phyloP scores from a whole-genome alignment of 2,113 vertebrate species.

The Erinaceus europaeus region DNA sequence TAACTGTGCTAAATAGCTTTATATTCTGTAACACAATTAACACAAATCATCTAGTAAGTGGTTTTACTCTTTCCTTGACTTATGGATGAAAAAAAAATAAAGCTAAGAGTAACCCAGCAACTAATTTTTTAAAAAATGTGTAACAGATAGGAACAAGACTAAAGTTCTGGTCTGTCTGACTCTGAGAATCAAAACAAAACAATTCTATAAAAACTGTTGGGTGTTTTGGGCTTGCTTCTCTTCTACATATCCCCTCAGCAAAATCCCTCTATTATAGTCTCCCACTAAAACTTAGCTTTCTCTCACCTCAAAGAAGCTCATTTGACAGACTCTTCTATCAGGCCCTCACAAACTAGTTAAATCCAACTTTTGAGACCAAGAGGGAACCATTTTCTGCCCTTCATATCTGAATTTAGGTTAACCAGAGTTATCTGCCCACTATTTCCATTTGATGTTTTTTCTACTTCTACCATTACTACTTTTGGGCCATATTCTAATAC shows the following conservation, averaged over 20 bases:
- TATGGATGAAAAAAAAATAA: slow-evolving; percentile 9
- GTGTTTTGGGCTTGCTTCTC: neutral
- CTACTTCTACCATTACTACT: neutral
- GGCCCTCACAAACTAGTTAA: neutral
- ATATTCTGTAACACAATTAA: neutral
- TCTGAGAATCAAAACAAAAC: neutral
- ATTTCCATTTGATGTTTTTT: neutral
- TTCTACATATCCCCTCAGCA: neutral
- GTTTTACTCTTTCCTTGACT: neutral
- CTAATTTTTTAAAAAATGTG: neutral
- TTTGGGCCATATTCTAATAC: neutral
- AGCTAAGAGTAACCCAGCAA: neutral
- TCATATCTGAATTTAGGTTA: neutral
- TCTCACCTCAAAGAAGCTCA: neutral
- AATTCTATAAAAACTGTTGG: neutral
- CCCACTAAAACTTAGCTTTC: neutral
- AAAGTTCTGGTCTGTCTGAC: neutral
- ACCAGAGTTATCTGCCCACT: neutral
- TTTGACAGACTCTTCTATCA: neutral
- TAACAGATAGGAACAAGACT: neutral
- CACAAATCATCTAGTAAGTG: neutral
- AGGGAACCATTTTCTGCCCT: neutral
- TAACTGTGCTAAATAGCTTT: neutral
- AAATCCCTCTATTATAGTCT: neutral
- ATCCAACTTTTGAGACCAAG: neutral